Evolutionary conservation across 1,140 invertebrate species (phyloP).

Genomic region (Samia ricini): DNA sequence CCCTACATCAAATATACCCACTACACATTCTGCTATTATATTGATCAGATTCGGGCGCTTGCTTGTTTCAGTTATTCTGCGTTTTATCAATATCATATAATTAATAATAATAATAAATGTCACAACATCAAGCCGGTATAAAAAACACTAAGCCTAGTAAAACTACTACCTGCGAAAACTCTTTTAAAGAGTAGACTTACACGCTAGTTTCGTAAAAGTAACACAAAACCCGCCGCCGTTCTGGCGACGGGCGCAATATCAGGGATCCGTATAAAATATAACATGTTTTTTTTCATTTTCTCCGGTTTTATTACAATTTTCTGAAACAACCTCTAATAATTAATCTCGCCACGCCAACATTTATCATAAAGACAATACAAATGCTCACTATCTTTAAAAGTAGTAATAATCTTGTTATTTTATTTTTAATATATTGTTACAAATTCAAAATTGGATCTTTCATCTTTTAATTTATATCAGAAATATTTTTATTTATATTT

Average conservation of each 20-base stretch:
- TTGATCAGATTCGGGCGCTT: conserved; percentile 65
- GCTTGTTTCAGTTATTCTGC: conserved; percentile 61
- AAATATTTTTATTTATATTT: conserved; percentile 47
- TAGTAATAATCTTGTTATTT: no score
- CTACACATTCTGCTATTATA: conserved; percentile 77
- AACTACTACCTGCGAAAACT: conserved; percentile 78
- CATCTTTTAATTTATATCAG: conserved; percentile 42
- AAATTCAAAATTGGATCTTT: conserved; percentile 41
- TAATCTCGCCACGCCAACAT: conserved; percentile 70
- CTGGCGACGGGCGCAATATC: conserved; percentile 55
- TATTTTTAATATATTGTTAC: conserved; percentile 21
- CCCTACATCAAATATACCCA: conserved; percentile 47
- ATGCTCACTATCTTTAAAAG: conserved; percentile 68
- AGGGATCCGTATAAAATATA: conserved; percentile 75
- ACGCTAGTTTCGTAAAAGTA: conserved; percentile 74
- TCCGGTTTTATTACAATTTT: conserved; percentile 76
- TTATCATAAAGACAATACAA: conserved; percentile 73
- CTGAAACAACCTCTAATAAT: conserved; percentile 74
- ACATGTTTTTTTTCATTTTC: conserved; percentile 64
- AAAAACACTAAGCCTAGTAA: conserved; percentile 79
- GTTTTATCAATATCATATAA: conserved; percentile 62
- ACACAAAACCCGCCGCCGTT: conserved; percentile 50
- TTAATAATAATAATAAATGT: conserved; percentile 77
- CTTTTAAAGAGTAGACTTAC: conserved; percentile 79
- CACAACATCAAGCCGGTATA: conserved; percentile 79